These are phyloP conservation scores for Pseudomyrmex flavicornis DNA, from an alignment of 1,140 invertebrate genomes.

Conservation along the genomic window DNA sequence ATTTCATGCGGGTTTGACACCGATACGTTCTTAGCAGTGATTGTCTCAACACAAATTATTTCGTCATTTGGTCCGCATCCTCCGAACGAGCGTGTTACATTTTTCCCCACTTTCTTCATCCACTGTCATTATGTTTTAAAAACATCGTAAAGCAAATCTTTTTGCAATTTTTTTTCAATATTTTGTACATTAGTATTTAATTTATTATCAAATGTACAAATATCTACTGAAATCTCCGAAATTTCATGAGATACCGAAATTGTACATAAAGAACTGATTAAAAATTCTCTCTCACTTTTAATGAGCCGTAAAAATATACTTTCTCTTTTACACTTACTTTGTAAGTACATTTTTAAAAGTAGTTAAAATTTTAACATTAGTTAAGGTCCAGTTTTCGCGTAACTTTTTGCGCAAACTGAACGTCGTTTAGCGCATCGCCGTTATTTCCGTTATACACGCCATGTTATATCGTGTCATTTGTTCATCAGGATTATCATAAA, in stretches of 20 bases:
- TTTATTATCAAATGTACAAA: neutral
- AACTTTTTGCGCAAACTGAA: neutral
- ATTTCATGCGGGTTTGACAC: slow-evolving; percentile 53
- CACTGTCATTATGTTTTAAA: neutral
- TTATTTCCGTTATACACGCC: slow-evolving; percentile 24
- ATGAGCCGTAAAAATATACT: too few relatives aligned
- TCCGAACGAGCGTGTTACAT: neutral
- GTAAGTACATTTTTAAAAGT: too few relatives aligned
- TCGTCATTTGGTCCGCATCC: slow-evolving; percentile 33
- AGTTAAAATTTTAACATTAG: too few relatives aligned
- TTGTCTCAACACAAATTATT: slow-evolving; percentile 51
- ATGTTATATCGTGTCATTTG: neutral
- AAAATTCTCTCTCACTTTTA: too few relatives aligned
- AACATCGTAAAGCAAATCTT: neutral
- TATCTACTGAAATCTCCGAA: too few relatives aligned
- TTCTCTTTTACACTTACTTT: too few relatives aligned
- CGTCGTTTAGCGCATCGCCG: neutral
- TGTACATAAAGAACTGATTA: too few relatives aligned
- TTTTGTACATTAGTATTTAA: neutral
- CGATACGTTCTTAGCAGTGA: slow-evolving; percentile 55
- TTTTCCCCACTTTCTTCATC: neutral
- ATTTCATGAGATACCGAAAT: too few relatives aligned
- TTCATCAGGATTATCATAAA: slow-evolving; percentile 20
- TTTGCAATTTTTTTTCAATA: neutral
- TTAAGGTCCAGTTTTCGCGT: too few relatives aligned